A percentile compares a stretch with the other conserved stretches of the same genome.
Conservation (phyloP, 1,140 invertebrate species). For the Diachasma alloeum region DNA sequence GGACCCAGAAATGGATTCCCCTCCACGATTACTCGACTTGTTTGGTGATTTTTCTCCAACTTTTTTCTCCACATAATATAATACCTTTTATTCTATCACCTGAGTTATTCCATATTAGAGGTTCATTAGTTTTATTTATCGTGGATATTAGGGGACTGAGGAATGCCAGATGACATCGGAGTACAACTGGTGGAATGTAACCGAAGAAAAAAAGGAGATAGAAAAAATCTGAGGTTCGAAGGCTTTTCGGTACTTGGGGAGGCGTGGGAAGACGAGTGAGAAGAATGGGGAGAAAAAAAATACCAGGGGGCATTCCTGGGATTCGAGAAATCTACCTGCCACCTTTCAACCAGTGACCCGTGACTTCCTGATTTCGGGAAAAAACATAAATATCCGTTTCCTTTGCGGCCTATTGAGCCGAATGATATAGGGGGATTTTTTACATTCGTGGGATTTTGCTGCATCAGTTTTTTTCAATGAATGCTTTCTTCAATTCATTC, state of each 20-base stretch:
- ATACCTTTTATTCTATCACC: neutral
- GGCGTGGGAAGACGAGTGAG: constrained; percentile 1
- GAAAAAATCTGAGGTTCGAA: neutral
- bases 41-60: neutral
- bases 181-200: neutral
- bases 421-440: neutral
- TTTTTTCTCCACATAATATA: neutral
- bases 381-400: neutral
- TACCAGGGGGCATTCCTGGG: constrained; percentile 18
- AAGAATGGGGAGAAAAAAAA: constrained; percentile 1
- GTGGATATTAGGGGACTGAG: neutral
- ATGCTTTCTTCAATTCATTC: no score
- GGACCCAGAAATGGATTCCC: no score
- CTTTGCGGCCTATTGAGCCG: no score
- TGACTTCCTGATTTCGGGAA: constrained; percentile 16
- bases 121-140: neutral
- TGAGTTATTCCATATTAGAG: neutral
- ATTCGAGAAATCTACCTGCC: constrained; percentile 8
- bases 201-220: neutral
- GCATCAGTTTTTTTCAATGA: no score
- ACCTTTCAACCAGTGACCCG: constrained; percentile 10
- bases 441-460: no score
- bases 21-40: no score
- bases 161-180: neutral
- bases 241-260: neutral